Conservation (phyloP, 2,888 invertebrate genomes). For the Digitonthophagus gazella region DNA sequence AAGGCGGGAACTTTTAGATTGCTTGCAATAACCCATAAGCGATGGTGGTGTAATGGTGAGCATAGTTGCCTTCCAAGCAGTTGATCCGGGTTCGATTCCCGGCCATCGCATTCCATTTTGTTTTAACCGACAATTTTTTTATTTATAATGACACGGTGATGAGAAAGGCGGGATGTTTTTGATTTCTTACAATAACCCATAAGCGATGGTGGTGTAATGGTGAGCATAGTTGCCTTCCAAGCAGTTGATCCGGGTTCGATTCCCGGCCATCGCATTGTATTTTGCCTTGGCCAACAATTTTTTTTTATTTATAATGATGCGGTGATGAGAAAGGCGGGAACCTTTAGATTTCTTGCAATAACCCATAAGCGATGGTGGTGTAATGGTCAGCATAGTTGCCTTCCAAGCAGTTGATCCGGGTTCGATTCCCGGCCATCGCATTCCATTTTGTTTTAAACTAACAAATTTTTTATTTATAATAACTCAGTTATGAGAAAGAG, state of each 20-base stretch:
- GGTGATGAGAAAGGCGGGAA: too few relatives aligned
- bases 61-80: conserved; percentile 54
- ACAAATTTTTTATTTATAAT: too few relatives aligned
- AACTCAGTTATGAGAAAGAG: too few relatives aligned
- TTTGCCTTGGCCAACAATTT: too few relatives aligned
- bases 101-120: conserved; percentile 46
- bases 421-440: conserved; percentile 54
- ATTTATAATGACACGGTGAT: too few relatives aligned
- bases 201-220: conserved; percentile 45
- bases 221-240: conserved; percentile 54
- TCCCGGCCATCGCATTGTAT: conserved; percentile 47
- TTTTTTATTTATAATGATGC: too few relatives aligned
- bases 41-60: conserved; percentile 49
- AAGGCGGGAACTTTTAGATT: neutral
- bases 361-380: conserved; percentile 53
- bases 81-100: conserved; percentile 54
- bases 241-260: conserved; percentile 54
- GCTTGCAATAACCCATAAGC: neutral
- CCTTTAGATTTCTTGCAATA: too few relatives aligned
- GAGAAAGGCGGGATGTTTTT: too few relatives aligned
- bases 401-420: conserved; percentile 54
- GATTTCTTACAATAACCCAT: neutral
- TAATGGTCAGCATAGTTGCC: conserved; percentile 54
- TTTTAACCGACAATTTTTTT: too few relatives aligned
- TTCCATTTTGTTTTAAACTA: too few relatives aligned